Percentiles rank a stretch among this genome's conserved stretches.
phyloP scores from a whole-genome alignment of 2,888 invertebrate genomes.

The Sipha maydis region DNA sequence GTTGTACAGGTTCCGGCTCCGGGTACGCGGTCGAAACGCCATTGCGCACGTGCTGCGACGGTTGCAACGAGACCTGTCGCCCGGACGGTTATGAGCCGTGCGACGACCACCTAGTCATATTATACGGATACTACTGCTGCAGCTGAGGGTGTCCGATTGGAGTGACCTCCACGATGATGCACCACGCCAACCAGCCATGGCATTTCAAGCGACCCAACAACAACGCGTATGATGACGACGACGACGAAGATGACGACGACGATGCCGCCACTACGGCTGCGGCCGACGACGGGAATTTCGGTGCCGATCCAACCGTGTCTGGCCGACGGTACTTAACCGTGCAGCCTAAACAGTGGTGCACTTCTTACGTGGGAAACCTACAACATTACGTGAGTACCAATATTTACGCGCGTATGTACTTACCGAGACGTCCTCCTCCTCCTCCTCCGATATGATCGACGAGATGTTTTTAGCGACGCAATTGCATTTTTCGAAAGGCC shows the following conservation, averaged over 20 bases:
- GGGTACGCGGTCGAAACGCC: too few species aligned
- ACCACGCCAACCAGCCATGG: conserved; percentile 33
- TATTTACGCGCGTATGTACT: too few species aligned
- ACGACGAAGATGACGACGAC: not conserved
- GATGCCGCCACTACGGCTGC: not conserved
- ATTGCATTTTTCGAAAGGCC: too few species aligned
- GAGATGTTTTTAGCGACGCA: too few species aligned
- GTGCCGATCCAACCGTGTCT: not conserved
- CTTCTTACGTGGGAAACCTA: conserved; percentile 29
- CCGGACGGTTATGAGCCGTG: too few species aligned
- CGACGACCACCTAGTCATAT: not conserved
- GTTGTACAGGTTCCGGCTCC: too few species aligned
- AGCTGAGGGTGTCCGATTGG: not conserved
- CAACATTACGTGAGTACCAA: conserved; percentile 43
- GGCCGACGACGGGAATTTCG: not conserved
- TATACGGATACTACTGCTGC: not conserved
- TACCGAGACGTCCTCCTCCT: too few species aligned
- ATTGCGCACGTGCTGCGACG: too few species aligned
- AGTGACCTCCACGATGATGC: not conserved
- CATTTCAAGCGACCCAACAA: not conserved
- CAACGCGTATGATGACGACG: not conserved
- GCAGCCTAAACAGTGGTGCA: conserved; percentile 53
- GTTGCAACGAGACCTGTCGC: too few species aligned
- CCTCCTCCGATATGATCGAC: too few species aligned
- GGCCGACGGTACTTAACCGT: conserved; percentile 27